Evolutionary conservation across 2,113 vertebrate species (phyloP), one percentile per base, ranked within the genome.

Genomic region (Perca flavescens): DNA sequence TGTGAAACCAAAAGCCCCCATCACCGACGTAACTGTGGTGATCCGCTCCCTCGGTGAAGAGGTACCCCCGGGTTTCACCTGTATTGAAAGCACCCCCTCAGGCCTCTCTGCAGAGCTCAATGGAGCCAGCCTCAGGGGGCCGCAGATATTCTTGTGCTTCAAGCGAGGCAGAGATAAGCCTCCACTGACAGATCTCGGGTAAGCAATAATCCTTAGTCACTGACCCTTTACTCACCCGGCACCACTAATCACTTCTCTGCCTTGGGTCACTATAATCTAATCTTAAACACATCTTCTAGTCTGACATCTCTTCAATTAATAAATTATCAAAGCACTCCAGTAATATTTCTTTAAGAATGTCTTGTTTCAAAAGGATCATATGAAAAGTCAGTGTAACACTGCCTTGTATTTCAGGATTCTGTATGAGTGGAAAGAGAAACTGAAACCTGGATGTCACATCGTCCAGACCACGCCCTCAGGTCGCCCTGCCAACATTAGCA

Each of bases 181-280:
- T 69, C 98, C 98, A 0, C 97, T 99, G 82, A 99, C 97, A 79
- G 98, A 99, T 93, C 92, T 99, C 57, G 98, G 98, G 98, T 99
- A 94, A 96, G 97, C 93, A 93, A 94, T 95, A 84, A 87, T 91
- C 89, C 88, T 71, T 78, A 40, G 73, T 81, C 74, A 43, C 75
- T 93, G 87, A 91, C 90, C 89, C 80, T 86, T 85, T 80, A 52
- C 87, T 86, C 79, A 83, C 60, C 73, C 80, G 56, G 84, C 73
- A 67, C 74, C 78, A 68, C 90, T 94, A 94, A 93, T 91, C 89
- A 86, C 89, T 47, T 31, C 54, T 67, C 13, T 17, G 36, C 64
- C 74, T 77, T 61, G 66, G 83, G 82, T 81, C 75, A 72, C 47
- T 77, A 57, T 86, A 89, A 92, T 93, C 90, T 86, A 58, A 83